phyloP scores from a whole-genome alignment of 2,888 invertebrate genomes.

The Phortica magna region DNA sequence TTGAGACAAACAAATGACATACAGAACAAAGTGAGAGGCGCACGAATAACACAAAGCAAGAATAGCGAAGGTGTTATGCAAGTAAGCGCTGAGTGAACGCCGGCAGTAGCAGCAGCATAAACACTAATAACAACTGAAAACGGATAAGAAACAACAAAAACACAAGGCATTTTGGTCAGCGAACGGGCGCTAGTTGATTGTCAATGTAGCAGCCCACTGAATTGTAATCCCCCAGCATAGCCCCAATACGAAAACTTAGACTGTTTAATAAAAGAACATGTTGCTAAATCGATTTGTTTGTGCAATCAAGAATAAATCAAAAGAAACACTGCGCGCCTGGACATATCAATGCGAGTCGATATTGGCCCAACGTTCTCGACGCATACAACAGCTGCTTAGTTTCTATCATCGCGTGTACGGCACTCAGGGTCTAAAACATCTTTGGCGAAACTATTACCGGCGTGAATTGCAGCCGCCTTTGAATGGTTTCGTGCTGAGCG shows the following conservation, averaged over 20 bases:
- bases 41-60: constrained; percentile 18
- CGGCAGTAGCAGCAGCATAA: constrained; percentile 34
- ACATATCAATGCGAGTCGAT: constrained; percentile 80
- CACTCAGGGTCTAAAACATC: constrained; percentile 80
- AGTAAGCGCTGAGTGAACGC: constrained; percentile 46
- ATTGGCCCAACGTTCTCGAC: constrained; percentile 81
- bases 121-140: too few species aligned
- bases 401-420: constrained; percentile 83
- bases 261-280: constrained; percentile 46
- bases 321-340: constrained; percentile 80
- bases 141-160: constrained; percentile 41
- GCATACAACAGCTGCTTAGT: constrained; percentile 82
- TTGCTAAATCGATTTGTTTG: constrained; percentile 69
- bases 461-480: constrained; percentile 78
- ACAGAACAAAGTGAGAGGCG: constrained; percentile 3
- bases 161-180: neutral
- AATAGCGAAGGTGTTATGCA: constrained; percentile 60
- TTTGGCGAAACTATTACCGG: constrained; percentile 77
- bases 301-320: constrained; percentile 78
- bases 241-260: neutral
- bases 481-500: constrained; percentile 80
- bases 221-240: neutral
- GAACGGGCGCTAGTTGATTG: neutral
- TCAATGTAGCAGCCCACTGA: neutral
- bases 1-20: constrained; percentile 1